phyloP scores from a whole-genome alignment of 2,113 vertebrate genomes.

The Pachyramphus minor region DNA sequence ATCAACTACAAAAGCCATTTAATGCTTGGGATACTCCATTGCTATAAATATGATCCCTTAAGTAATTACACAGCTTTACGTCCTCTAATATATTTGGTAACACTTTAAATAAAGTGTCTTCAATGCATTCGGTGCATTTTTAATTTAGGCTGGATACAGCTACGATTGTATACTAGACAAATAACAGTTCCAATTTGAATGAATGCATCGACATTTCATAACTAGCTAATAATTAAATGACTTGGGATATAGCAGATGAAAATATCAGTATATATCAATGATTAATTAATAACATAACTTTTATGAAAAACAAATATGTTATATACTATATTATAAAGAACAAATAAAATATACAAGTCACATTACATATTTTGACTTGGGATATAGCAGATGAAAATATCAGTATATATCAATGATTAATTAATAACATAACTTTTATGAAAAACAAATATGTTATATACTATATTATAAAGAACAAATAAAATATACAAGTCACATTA shows the following conservation, averaged over 20 bases:
- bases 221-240: constrained; percentile 36
- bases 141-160: constrained; percentile 34
- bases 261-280: background rate
- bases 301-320: background rate
- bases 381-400: no score
- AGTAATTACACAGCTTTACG: constrained; percentile 57
- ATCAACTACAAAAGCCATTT: constrained; percentile 58
- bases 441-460: background rate
- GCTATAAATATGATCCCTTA: constrained; percentile 55
- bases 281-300: constrained; percentile 33
- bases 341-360: background rate
- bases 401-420: no score
- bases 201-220: background rate
- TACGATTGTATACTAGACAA: constrained; percentile 12
- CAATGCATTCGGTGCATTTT: constrained; percentile 11
- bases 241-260: background rate
- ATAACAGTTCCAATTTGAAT: constrained; percentile 37
- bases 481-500: accelerated
- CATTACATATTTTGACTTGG: background rate
- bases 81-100: constrained; percentile 57
- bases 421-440: background rate
- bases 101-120: constrained; percentile 47
- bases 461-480: background rate
- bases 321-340: background rate
- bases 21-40: constrained; percentile 40